A percentile compares a stretch with the other conserved stretches of the same genome.
These are phyloP conservation scores for Coelopa pilipes DNA, from an alignment of 2,888 invertebrate species.

Conservation along the genomic window DNA sequence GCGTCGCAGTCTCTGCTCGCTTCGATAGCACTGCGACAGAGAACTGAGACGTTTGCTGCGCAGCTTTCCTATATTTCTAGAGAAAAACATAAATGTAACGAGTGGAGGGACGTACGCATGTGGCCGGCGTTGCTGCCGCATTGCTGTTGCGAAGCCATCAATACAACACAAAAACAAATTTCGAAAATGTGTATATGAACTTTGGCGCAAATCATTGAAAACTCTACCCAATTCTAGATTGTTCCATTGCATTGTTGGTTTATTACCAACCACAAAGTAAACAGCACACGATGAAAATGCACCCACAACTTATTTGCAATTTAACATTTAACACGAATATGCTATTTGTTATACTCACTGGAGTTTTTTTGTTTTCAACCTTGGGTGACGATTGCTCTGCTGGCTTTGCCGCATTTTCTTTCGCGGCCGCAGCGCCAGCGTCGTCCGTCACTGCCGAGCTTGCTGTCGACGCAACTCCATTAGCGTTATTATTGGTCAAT, in stretches of 20 bases:
- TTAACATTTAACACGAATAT: slow-evolving; percentile 20
- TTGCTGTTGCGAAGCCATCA: not conserved
- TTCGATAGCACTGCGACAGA: not conserved
- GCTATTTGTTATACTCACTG: slow-evolving; percentile 53
- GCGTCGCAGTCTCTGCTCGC: not conserved
- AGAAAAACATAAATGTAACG: not conserved
- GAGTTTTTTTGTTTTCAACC: slow-evolving; percentile 57
- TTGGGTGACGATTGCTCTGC: slow-evolving; percentile 45
- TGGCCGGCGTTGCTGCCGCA: not conserved
- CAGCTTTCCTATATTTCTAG: not conserved
- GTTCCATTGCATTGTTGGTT: slow-evolving; percentile 33
- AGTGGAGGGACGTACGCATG: not conserved
- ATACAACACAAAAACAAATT: slow-evolving; percentile 36
- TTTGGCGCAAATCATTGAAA: slow-evolving; percentile 34
- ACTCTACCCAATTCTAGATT: slow-evolving; percentile 40
- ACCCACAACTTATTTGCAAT: not conserved
- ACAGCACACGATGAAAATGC: slow-evolving; percentile 18
- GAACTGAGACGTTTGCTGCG: not conserved
- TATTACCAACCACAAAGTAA: not conserved
- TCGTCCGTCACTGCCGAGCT: slow-evolving; percentile 33
- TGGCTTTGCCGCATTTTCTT: slow-evolving; percentile 4
- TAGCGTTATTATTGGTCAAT: not conserved
- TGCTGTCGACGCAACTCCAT: slow-evolving; percentile 17
- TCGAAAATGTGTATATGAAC: slow-evolving; percentile 33
- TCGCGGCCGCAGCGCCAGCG: slow-evolving; percentile 21